A percentile compares a stretch with the other conserved stretches of the same genome.
Evolutionary conservation across 2,113 vertebrate genomes (phyloP).

Genomic region (Emydocephalus ijimae): DNA sequence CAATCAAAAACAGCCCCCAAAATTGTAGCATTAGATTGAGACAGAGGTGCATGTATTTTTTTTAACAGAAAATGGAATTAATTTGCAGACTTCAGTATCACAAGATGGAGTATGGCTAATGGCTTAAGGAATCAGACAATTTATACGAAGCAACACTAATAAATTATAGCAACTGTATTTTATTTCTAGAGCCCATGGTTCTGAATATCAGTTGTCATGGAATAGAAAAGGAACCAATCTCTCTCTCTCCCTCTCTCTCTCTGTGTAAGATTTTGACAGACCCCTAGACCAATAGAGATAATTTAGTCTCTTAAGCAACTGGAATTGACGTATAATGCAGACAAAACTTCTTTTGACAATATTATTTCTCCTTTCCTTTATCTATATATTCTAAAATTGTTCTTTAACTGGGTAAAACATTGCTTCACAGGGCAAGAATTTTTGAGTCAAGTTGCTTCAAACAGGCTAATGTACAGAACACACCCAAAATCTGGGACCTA

Average conservation of each 20-base stretch:
- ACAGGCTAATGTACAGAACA: too few relatives aligned
- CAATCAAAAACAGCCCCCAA: not conserved
- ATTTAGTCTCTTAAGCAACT: not conserved
- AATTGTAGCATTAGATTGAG: not conserved
- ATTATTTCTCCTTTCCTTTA: not conserved
- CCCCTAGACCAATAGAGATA: not conserved
- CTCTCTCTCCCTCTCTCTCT: too few relatives aligned
- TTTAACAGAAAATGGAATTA: not conserved
- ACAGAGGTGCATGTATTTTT: not conserved
- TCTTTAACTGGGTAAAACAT: too few relatives aligned
- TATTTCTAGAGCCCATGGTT: not conserved
- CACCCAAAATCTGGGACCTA: too few relatives aligned
- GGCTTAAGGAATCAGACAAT: not conserved
- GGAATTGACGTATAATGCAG: not conserved
- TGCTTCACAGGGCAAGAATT: too few relatives aligned
- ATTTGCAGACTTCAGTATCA: not conserved
- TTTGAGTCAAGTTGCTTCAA: too few relatives aligned
- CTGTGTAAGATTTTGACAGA: not conserved
- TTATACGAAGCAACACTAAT: not conserved
- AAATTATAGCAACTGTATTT: not conserved
- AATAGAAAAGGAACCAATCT: not conserved
- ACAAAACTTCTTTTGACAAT: not conserved
- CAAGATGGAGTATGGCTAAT: not conserved
- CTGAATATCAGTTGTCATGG: not conserved
- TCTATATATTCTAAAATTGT: too few relatives aligned